Evolutionary conservation across 2,113 vertebrate species (phyloP).

Genomic region (Tauraco erythrolophus): DNA sequence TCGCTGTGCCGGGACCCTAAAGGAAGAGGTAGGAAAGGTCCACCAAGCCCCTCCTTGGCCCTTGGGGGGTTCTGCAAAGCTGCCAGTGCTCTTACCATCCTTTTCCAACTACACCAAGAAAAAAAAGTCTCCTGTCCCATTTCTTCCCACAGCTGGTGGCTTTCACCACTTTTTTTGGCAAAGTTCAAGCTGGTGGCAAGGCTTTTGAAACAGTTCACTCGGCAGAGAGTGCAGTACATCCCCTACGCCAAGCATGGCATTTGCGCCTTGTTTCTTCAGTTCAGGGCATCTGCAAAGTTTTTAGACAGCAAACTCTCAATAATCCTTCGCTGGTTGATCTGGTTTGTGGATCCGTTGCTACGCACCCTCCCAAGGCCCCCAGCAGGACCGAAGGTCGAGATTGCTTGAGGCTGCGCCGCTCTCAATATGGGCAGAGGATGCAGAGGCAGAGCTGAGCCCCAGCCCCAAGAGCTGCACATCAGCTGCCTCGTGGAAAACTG

Average conservation of each 20-base stretch:
- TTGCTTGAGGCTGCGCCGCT: neutral
- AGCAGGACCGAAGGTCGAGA: fast-evolving
- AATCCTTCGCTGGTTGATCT: neutral
- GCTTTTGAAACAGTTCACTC: neutral
- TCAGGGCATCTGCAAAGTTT: neutral
- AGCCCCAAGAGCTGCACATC: fast-evolving
- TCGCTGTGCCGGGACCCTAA: neutral
- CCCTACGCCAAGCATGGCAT: neutral
- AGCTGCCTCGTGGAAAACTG: fast-evolving
- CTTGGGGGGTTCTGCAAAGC: neutral
- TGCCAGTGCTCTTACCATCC: neutral
- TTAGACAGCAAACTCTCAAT: neutral
- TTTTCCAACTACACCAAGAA: neutral
- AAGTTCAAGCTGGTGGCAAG: neutral
- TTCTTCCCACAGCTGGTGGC: neutral
- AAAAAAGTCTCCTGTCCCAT: neutral
- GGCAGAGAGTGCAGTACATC: neutral
- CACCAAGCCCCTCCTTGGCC: neutral
- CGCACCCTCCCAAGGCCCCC: neutral
- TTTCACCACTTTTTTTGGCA: neutral
- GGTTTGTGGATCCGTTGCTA: neutral
- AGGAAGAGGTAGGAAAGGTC: neutral
- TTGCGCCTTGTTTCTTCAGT: neutral
- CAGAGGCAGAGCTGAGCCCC: neutral
- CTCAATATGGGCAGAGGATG: fast-evolving